phyloP scores from a whole-genome alignment of 2,113 vertebrate species.

The Leucopsar rothschildi region DNA sequence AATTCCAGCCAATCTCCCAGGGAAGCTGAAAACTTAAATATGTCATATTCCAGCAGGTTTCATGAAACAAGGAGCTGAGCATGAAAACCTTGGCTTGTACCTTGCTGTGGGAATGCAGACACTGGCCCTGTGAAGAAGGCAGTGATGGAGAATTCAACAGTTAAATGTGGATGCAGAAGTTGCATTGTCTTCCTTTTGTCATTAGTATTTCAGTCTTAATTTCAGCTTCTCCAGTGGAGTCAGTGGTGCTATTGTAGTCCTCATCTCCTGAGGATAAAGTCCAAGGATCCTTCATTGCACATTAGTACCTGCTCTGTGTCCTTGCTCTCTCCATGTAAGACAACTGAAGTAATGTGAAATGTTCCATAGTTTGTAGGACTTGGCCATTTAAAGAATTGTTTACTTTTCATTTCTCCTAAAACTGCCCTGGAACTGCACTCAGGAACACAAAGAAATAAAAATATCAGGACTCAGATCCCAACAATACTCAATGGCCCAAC shows the following conservation, averaged over 20 bases:
- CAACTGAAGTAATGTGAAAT: background rate
- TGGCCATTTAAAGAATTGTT: background rate
- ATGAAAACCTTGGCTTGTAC: background rate
- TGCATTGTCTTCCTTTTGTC: background rate
- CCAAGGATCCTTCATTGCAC: background rate
- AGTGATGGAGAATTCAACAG: background rate
- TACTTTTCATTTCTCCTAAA: background rate
- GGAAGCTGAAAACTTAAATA: background rate
- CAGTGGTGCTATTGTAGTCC: background rate
- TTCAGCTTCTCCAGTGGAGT: background rate
- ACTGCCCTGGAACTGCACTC: background rate
- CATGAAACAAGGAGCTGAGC: background rate
- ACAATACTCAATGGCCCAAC: background rate
- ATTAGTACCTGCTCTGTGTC: background rate
- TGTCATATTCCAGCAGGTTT: background rate
- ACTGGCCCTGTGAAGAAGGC: background rate
- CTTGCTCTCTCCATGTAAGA: background rate
- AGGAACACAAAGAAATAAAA: background rate
- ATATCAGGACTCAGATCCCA: background rate
- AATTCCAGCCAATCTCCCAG: background rate
- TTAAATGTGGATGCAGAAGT: background rate
- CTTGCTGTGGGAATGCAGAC: background rate
- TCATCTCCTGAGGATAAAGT: background rate
- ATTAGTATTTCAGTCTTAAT: background rate
- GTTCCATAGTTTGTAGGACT: background rate